Evolutionary conservation across 2,888 invertebrate genomes (phyloP), one percentile per base, ranked within the genome.

Genomic region (Oscheius sp.): DNA sequence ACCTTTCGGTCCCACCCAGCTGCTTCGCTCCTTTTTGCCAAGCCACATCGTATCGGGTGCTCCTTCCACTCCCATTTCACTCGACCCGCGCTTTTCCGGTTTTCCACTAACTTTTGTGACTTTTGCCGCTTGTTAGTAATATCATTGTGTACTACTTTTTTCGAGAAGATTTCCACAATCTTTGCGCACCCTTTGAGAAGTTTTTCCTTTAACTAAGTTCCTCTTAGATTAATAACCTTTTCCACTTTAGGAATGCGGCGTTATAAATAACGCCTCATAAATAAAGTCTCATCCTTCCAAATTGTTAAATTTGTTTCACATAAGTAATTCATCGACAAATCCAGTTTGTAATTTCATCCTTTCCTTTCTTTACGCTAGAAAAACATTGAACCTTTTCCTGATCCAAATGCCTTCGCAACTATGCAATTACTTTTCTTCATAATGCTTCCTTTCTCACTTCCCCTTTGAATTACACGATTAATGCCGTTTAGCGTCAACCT

Each of bases 1-100:
- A 30, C 62, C 57, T 41, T 44, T 59, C 59, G 44, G 59, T 26
- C 41, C 59, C 44, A 41, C 20, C 59, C 41, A 44, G 44, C 44
- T 41, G 20, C 59, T 20, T 24, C 38, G 22, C 36, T 8, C 12
- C 33, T 33, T 33, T 2, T n/a, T 17, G n/a, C 59, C 36, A 41
- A 24, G 47, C 47, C 47, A 47, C 47, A 47, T 24, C 54, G 20
- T 54, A 33, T 54, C 54, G 54, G 54, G 33, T 36, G 32, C 54
- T 32, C n/a, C 24, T 12, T 14, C 54, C 54, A 33, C 54, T 32
- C 33, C 54, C 36, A 54, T 54, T 54, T 54, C 54, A 47, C 47
- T 47, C n/a, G n/a, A n/a, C n/a, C 24, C 24, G 47, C 47, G 47
- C 22, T 47, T 36, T 54, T 54, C 54, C 54, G 54, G 54, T 54